phyloP scores from a whole-genome alignment of 2,888 invertebrate genomes.

The Oscheius onirici region DNA sequence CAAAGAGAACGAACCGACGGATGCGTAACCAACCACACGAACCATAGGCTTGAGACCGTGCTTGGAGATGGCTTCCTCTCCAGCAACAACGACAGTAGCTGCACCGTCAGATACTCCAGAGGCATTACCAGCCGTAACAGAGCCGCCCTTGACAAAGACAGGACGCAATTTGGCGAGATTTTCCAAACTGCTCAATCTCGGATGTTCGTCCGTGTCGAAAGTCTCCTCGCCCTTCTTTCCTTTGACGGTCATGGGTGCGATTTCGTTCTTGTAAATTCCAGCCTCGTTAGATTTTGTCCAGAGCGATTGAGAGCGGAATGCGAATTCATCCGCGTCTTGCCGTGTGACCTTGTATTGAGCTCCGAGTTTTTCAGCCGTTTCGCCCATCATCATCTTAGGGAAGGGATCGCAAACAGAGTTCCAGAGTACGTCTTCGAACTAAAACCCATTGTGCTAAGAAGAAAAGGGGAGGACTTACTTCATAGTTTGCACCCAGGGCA shows the following conservation, averaged over 20 bases:
- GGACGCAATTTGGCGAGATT: constrained; percentile 83
- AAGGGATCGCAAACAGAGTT: constrained; percentile 86
- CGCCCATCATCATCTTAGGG: constrained; percentile 91
- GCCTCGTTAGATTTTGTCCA: constrained; percentile 87
- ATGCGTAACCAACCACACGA: constrained; percentile 87
- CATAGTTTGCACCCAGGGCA: constrained; percentile 80
- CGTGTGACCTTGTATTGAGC: constrained; percentile 84
- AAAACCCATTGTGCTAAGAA: constrained; percentile 35
- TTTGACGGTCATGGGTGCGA: constrained; percentile 85
- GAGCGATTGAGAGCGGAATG: constrained; percentile 84
- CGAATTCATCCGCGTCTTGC: constrained; percentile 86
- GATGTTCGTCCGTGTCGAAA: constrained; percentile 89
- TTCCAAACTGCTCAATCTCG: constrained; percentile 82
- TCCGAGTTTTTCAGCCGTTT: constrained; percentile 93
- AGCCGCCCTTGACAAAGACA: constrained; percentile 69
- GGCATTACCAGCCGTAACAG: constrained; percentile 70
- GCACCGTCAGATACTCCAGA: constrained; percentile 95
- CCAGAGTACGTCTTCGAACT: constrained; percentile 92
- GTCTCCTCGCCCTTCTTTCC: constrained; percentile 81
- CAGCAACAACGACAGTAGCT: constrained; percentile 87
- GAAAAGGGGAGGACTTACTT: constrained; percentile 49
- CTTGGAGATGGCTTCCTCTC: constrained; percentile 86
- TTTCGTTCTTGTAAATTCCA: constrained; percentile 89
- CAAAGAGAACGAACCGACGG: constrained; percentile 75
- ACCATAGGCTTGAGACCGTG: constrained; percentile 88